Percentiles rank a stretch among this genome's conserved stretches.
Evolutionary conservation across 1,140 invertebrate genomes (phyloP).

Genomic region (Dufourea novaeangliae): DNA sequence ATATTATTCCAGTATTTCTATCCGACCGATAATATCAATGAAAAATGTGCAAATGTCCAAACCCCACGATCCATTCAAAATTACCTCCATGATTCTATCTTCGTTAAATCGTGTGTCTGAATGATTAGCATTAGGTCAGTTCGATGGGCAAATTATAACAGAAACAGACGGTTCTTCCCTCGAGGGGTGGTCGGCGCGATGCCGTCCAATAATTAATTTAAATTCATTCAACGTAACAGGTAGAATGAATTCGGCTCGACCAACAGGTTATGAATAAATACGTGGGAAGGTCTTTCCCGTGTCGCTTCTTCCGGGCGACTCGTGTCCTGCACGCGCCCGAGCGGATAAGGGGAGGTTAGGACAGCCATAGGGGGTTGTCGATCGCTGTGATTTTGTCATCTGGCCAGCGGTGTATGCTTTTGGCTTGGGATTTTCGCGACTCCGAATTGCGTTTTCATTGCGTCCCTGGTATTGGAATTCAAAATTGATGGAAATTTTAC

Average conservation of each 20-base stretch:
- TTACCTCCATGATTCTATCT: too few relatives aligned
- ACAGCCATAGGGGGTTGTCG: too few relatives aligned
- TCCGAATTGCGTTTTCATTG: constrained; percentile 2
- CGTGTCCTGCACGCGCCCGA: constrained; percentile 7
- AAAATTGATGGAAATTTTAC: too few relatives aligned
- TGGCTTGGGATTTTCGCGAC: neutral
- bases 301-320: constrained; percentile 10
- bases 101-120: constrained; percentile 52
- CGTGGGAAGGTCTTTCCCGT: neutral
- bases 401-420: neutral
- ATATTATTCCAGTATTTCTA: too few relatives aligned
- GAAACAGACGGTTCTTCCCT: constrained; percentile 37
- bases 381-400: constrained; percentile 26
- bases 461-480: neutral
- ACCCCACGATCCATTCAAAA: too few relatives aligned
- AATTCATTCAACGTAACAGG: constrained; percentile 5
- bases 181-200: constrained; percentile 11
- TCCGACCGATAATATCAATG: too few relatives aligned
- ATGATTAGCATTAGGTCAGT: too few relatives aligned
- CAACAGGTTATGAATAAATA: constrained; percentile 39
- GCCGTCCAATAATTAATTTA: neutral
- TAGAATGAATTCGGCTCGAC: neutral
- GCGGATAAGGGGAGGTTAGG: too few relatives aligned
- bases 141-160: too few relatives aligned
- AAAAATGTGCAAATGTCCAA: too few relatives aligned